These are phyloP conservation scores for Sciurus niger DNA, from an alignment of 2,113 vertebrate species.

Conservation along the genomic window DNA sequence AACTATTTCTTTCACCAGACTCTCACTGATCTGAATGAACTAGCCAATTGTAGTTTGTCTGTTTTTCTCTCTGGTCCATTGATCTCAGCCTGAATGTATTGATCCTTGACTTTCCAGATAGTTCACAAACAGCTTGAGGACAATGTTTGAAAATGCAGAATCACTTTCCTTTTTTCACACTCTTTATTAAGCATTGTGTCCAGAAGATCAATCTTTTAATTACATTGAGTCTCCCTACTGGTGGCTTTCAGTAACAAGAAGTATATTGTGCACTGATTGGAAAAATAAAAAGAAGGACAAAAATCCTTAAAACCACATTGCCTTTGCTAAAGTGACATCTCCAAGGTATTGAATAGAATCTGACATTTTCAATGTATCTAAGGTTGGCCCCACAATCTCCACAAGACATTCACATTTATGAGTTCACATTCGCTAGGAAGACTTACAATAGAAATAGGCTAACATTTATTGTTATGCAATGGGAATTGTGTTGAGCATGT, in stretches of 20 bases:
- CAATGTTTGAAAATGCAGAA: slow-evolving; percentile 78
- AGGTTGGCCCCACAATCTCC: background rate
- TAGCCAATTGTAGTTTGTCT: slow-evolving; percentile 58
- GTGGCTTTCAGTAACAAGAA: slow-evolving; percentile 66
- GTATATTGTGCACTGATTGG: background rate
- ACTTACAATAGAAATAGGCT: background rate
- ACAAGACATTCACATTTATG: background rate
- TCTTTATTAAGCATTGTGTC: slow-evolving; percentile 82
- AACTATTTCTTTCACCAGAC: background rate
- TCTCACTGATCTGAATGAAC: slow-evolving; percentile 37
- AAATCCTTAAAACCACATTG: slow-evolving; percentile 25
- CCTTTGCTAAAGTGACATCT: slow-evolving; percentile 48
- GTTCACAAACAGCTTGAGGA: slow-evolving; percentile 77
- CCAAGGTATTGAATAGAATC: background rate
- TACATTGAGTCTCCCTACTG: slow-evolving; percentile 42
- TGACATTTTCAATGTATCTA: background rate
- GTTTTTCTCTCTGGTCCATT: slow-evolving; percentile 18
- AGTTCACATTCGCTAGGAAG: background rate
- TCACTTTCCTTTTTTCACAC: slow-evolving; percentile 55
- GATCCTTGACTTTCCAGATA: slow-evolving; percentile 69
- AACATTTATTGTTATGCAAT: background rate
- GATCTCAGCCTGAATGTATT: slow-evolving; percentile 69
- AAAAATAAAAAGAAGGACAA: slow-evolving; percentile 62
- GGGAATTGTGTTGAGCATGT: background rate
- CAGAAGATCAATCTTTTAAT: slow-evolving; percentile 84